Base-by-base conservation (phyloP, 2,797 vertebrate species). In the Sciurus carolinensis region DNA sequence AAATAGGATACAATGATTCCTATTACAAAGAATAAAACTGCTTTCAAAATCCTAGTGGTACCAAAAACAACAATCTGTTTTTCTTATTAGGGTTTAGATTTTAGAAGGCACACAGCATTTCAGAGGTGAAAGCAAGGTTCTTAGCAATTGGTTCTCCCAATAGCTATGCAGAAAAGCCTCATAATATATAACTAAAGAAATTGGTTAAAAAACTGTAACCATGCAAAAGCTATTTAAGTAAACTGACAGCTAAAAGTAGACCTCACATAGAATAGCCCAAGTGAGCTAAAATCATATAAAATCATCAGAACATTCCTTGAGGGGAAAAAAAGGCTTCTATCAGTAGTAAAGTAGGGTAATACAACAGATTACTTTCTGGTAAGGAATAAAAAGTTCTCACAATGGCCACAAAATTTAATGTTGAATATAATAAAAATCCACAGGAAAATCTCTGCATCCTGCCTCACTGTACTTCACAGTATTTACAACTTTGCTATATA, bases 151-250 rank as follows among this genome's bases (percentile, higher is more conserved):
- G 18, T 91, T 67, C 66, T 79, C 75, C 54, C 92, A 86, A 87
- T 77, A 92, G 59, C 72, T 95, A 39, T 82, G 75, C 64, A 79
- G 83, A 95, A 92, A 89, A 91, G 33, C n/a, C 95, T 50, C 77
- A 91, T 87, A 87, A 92, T 84, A 67, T 36, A 64, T 69, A 95
- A 91, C 30, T 91, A 90, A 87, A 42, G 22, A 71, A 96, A 89
- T 0, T 77, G 47, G 71, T 88, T 26, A 92, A 91, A 92, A 94
- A 8, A 59, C 22, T 64, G 10, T 79, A 80, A 77, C 64, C 44
- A 71, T 42, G 52, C 28, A 96, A 84, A 90, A 94, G 62, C 47
- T 85, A 80, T 54, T 76, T 73, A 93, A 57, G 81, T 8, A 95
- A 92, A 87, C 14, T n/a, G 22, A 88, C 91, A 36, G 62, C 44